These are phyloP conservation scores for Magallana ariakensis DNA, from an alignment of 1,140 invertebrate genomes.

Conservation along the genomic window DNA sequence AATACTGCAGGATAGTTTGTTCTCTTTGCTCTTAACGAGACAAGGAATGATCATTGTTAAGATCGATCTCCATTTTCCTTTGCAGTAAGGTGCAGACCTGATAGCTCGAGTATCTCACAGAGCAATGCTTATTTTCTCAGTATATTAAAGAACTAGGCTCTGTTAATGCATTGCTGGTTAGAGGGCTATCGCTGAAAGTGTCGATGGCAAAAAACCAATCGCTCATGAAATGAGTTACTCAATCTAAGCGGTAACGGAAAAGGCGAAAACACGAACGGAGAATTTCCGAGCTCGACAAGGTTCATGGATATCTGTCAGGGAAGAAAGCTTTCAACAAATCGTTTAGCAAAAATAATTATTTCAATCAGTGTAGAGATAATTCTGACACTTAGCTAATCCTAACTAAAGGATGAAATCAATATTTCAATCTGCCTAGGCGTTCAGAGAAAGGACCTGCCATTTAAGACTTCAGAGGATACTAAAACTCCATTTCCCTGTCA, in stretches of 20 bases:
- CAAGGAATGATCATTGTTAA: not conserved
- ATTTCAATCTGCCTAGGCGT: not conserved
- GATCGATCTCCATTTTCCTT: not conserved
- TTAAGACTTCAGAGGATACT: not conserved
- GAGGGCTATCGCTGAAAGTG: not conserved
- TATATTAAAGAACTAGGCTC: not conserved
- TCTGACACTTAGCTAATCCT: not conserved
- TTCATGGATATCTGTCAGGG: conserved; percentile 16
- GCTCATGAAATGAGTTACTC: conserved; percentile 3
- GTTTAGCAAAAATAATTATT: conserved; percentile 33
- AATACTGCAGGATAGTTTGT: not conserved
- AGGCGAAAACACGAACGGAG: not conserved
- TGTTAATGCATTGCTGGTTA: not conserved
- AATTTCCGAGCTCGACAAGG: not conserved
- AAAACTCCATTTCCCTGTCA: not conserved
- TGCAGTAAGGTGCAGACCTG: conserved; percentile 3
- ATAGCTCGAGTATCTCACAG: not conserved
- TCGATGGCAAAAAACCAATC: not conserved
- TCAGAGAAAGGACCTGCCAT: not conserved
- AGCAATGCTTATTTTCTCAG: not conserved
- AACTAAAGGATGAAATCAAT: conserved; percentile 11
- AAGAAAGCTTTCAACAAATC: conserved; percentile 24
- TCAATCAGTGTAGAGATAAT: conserved; percentile 15
- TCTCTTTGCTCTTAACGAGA: not conserved
- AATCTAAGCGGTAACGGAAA: not conserved